phyloP scores from a whole-genome alignment of 2,888 invertebrate species.

The Agonopterix arenella region DNA sequence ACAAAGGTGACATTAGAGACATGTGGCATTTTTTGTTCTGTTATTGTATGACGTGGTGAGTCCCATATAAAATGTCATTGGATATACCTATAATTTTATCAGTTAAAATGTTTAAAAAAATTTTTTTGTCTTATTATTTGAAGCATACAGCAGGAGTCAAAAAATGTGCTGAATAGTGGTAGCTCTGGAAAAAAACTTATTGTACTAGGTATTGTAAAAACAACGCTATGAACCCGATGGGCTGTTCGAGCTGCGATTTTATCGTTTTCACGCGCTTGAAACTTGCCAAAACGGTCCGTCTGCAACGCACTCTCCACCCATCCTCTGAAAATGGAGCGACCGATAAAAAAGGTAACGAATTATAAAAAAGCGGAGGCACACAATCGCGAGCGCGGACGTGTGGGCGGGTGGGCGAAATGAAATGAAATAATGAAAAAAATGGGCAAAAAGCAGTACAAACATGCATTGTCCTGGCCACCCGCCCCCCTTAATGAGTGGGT shows the following conservation, averaged over 20 bases:
- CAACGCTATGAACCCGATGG: no score
- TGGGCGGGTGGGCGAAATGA: conserved; percentile 73
- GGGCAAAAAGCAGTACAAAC: conserved; percentile 76
- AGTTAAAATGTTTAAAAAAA: no score
- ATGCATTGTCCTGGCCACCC: conserved; percentile 70
- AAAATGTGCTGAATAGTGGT: no score
- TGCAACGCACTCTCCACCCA: conserved; percentile 43
- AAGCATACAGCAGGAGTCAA: no score
- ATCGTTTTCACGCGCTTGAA: not conserved
- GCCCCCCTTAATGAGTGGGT: conserved; percentile 66
- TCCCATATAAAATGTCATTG: no score
- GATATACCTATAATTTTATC: no score
- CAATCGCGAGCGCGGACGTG: conserved; percentile 75
- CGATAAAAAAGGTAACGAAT: conserved; percentile 78
- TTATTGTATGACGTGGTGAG: no score
- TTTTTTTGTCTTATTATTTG: no score
- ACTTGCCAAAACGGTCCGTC: conserved; percentile 34
- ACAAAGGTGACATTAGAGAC: no score
- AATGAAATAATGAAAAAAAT: conserved; percentile 78
- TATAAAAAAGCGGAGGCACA: conserved; percentile 74
- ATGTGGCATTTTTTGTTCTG: no score
- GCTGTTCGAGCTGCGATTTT: not conserved
- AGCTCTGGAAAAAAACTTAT: no score
- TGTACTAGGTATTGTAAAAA: no score
- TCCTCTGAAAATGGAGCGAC: conserved; percentile 75